Evolutionary conservation across 2,113 vertebrate species (phyloP), one percentile per base, ranked within the genome.

Genomic region (Pampusana beccarii): DNA sequence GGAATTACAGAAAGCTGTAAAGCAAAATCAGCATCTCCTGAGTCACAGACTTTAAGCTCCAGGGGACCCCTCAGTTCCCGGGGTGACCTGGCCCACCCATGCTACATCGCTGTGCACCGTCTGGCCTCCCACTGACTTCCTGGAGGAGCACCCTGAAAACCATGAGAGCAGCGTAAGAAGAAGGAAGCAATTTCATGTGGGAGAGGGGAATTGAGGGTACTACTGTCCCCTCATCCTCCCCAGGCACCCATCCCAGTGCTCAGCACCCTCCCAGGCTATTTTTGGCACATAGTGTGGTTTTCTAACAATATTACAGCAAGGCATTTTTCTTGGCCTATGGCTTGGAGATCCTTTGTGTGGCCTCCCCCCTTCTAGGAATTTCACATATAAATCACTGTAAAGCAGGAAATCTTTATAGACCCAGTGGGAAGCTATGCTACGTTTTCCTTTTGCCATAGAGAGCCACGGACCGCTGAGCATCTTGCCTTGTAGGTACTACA

Each of bases 21-120:
- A 85, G 84, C 92, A 82, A 86, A 86, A 75, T 80, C 91, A 92
- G 95, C 84, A 85, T 65, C 94, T 94, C 95, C 93, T 94, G 92
- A 95, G 88, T 92, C 89, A 92, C 48, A 77, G 73, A n/a, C 34
- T 92, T 81, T 46, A 58, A 62, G 87, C 79, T 92, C 69, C 24
- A 19, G 38, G 58, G 88, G 86, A 92, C 15, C 34, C 84, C 21
- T 1, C 71, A 13, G 38, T 64, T 91, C 83, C 93, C 84, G 21
- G 67, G 10, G 40, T 71, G 60, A 83, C 72, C 84, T 69, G 86
- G 81, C 69, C 86, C 88, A 78, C 74, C 90, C 40, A 46, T 4
- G 0, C 77, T 54, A 83, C 83, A 19, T 17, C 2, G 3, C 72
- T 3, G 7, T 3, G 1, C 1, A 1, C 36, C 28, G 7, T 5